Conservation (phyloP, 2,888 invertebrate genomes). For the Drosophila formosana region DNA sequence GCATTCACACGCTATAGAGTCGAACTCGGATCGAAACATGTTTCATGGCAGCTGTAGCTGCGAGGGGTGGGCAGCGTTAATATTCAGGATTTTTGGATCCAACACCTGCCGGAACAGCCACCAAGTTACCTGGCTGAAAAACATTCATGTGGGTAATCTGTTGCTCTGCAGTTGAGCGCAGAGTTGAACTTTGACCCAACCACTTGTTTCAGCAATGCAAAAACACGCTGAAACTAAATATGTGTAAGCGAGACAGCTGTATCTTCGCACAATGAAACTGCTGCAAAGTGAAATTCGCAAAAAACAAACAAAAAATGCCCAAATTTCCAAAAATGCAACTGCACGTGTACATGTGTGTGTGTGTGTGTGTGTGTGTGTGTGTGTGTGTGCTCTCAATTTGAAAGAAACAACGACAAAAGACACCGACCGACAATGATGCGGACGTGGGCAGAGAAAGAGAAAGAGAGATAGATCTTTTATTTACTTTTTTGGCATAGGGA, state of each 20-base stretch:
- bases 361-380: constrained; percentile 34
- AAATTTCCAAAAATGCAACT: constrained; percentile 56
- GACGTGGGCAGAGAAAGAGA: not conserved
- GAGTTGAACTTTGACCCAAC: constrained; percentile 50
- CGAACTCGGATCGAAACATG: constrained; percentile 43
- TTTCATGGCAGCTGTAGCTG: constrained; percentile 42
- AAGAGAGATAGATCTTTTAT: constrained; percentile 47
- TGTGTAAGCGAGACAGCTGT: constrained; percentile 13
- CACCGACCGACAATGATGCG: constrained; percentile 21
- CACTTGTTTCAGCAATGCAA: constrained; percentile 30
- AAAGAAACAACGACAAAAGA: constrained; percentile 45
- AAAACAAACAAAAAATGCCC: constrained; percentile 33
- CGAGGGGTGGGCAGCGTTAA: constrained; percentile 8
- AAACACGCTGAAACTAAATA: not conserved
- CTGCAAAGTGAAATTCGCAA: constrained; percentile 47
- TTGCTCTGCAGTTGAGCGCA: constrained; percentile 5
- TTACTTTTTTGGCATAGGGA: constrained; percentile 57
- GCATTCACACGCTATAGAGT: constrained; percentile 27
- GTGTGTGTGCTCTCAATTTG: constrained; percentile 55
- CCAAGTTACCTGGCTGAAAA: constrained; percentile 33
- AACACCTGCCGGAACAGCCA: constrained; percentile 52
- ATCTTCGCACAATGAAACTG: constrained; percentile 20
- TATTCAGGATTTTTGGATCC: constrained; percentile 40
- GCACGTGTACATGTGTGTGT: constrained; percentile 34
- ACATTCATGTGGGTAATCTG: constrained; percentile 17